Evolutionary conservation across 2,888 invertebrate species (phyloP), one percentile per base, ranked within the genome.

Genomic region (Pecten maximus): DNA sequence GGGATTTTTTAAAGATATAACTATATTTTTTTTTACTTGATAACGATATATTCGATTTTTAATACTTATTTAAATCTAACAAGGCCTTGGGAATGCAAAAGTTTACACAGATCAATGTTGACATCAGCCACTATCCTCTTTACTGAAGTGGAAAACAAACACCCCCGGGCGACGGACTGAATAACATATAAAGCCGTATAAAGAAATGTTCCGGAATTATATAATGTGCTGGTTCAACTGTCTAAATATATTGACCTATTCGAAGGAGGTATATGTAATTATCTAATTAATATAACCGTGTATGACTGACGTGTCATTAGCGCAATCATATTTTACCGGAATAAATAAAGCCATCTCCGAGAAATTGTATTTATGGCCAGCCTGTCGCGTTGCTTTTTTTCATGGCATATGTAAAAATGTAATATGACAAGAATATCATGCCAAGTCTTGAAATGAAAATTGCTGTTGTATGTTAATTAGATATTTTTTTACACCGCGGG

Each of bases 101-200:
- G 35, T 28, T 74, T 74, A 28, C 15, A 54, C 6, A 54, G 54
- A 54, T 74, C 28, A 74, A 35, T 74, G 28, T 23, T 74, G 74
- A 35, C 74, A 74, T 74, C 23, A 74, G 12, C 74, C 28, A 28
- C 28, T 74, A 74, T 28, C 74, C 74, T 10, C 35, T 74, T 74
- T 15, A 74, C 74, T 74, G 8, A 74, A 74, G 74, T 74, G 74
- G 74, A 74, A 74, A 74, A 74, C 28, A 74, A 74, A 74, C 74
- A 74, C 15, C 4, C 3, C 74, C 35, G 28, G 74, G 35, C 28
- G 15, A 35, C 74, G 35, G 28, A 16, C 35, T 19, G 28, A 60
- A 10, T 74, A 74, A 74, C 74, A 74, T 28, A 35, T 2, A 74
- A 74, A 74, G 3, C 15, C 74, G 74, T 35, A 3, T 35, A 74